Base-by-base conservation (phyloP, 2,888 invertebrate species). In the Eugnorisma glareosa region DNA sequence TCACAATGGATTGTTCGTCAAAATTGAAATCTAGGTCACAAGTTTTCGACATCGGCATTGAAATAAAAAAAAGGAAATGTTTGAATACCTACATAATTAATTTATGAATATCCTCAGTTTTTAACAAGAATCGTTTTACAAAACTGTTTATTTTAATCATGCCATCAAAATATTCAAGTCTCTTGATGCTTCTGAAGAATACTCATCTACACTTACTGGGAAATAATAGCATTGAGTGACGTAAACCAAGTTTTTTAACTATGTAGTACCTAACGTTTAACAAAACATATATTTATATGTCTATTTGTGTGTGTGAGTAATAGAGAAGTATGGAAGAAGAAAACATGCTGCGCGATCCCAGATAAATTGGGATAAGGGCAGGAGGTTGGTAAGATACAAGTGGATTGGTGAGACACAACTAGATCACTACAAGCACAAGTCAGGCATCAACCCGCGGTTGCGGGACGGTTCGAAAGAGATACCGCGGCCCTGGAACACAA, bases 1-100 rank as follows among this genome's bases (percentile, higher is more conserved):
- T 78, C 40, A 59, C n/a, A 72, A 18, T 28, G 1, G 72, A 66
- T n/a, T 15, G 21, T 51, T 35, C 2, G 13, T 57, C 10, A 40
- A 79, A 48, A 35, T 64, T 48, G 7, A 45, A 21, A 54, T 18
- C 72, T 57, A 78, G 80, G 80, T 80, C 78, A 59, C 21, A 28
- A 45, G 6, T 28, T 64, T 13, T 54, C 18, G 31, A 24, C n/a
- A 11, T 59, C 5, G 48, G 43, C 48, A 66, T 66, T 80, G 57
- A 80, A 80, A 66, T 48, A 35, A 28, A 24, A 37, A 64, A 75
- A 76, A 76, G 24, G 18, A 64, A 54, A 57, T 54, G 21, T 13
- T 74, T 48, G n/a, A 21, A 57, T 21, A 70, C 31, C 8, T 21
- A 70, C 31, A 8, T 31, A 13, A 40, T 40, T 61, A 18, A n/a